Base-by-base conservation (phyloP, 2,888 invertebrate genomes). In the Eudasyphora cyanicolor region DNA sequence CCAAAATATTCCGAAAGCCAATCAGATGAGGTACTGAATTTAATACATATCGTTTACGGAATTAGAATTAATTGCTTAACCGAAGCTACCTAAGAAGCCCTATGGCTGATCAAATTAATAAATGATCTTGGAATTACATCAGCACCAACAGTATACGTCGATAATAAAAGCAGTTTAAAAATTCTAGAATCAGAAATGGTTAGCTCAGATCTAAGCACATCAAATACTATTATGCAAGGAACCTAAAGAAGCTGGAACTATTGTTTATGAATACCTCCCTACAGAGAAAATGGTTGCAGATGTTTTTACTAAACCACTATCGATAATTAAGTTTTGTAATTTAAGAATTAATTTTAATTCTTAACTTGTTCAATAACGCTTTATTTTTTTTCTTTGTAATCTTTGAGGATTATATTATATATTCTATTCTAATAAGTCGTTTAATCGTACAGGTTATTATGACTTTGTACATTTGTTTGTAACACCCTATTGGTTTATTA, bases 151-250 rank as follows among this genome's bases (percentile, higher is more conserved):
- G 1, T 60, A 2, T 27, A 42, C 62, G 74, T 60, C 5, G 74
- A 74, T 10, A 60, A 74, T 42, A n/a, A 74, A 29, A 74, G 74
- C 45, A 60, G 42, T 60, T 42, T 60, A n/a, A 74, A 74, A 74
- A 42, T 54, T 42, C 54, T 64, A 42, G 64, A 35, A 64, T 64
- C 27, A 19, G 74, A 60, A n/a, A 60, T 38, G n/a, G 32, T 73
- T 27, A 73, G 54, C 17, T 17, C 73, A 51, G 73, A 60, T 57
- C 19, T 19, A 75, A 75, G 62, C 75, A 75, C 35, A 75, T 73
- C 14, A 67, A 67, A 70, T 69, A 69, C 32, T 45, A 17, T 45
- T 69, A n/a, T 45, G 24, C 35, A 21, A 62, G 35, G 35, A 35
- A 62, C 14, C 8, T 62, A 4, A 62, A 62, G 27, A 57, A 57